Evolutionary conservation across 64 coral and sea anemone genomes (phyloP), one percentile per base, ranked within the genome.

Genomic region (Anthopleura sola): DNA sequence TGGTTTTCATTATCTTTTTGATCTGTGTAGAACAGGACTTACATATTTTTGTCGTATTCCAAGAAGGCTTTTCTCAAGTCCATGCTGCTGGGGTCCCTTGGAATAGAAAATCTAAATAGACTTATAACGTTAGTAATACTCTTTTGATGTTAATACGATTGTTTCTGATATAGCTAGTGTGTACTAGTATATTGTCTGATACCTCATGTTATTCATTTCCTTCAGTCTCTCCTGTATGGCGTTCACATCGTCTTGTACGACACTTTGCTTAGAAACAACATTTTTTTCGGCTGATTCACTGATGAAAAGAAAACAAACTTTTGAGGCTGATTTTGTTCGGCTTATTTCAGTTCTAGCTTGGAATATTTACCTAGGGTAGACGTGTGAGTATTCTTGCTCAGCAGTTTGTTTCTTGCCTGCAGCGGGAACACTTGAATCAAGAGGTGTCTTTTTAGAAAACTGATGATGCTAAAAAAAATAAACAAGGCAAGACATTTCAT

Each of bases 371-470:
- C 93, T 95, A 48, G 90, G 87, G 24, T 66, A 83, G 24, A 92
- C 87, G 51, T 95, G 90, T 2, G 93, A 95, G 74, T 92, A 95
- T 12, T 88, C 89, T 28, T 92, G 83, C 53, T 86, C 90, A 17
- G 86, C 76, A 47, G 76, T 81, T 84, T 95, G 85, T 31, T 58
- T 86, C 56, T 92, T 95, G 34, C 93, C 90, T 53, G 93, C 93
- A 16, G 93, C 90, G 19, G 84, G 90, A 29, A 95, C 54, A 46
- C 64, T 86, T 16, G 90, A 90, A 62, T 92, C 93, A 38, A 95
- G 83, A 1, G 78, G 90, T 20, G 56, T 28, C 36, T 88, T 86
- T 3, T 49, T 83, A 17, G 80, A 86, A 64, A 86, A 95, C 69
- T 95, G 82, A 60, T 95, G 86, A 89, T 87, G 83, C 93, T 95